These are phyloP conservation scores for Heterodera schachtii DNA, from an alignment of 1,140 invertebrate species.

Conservation along the genomic window DNA sequence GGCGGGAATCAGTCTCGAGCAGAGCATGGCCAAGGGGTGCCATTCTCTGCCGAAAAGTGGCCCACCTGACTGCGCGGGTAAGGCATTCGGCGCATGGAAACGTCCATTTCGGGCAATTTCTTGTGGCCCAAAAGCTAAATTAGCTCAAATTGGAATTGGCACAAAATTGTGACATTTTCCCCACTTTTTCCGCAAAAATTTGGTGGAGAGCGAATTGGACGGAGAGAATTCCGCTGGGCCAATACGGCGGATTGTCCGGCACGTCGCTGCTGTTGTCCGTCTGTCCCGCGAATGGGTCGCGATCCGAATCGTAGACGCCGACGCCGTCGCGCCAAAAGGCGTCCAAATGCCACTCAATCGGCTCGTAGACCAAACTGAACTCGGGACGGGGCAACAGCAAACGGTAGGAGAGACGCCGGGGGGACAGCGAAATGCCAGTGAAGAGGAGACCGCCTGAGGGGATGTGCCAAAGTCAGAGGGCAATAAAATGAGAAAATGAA, in stretches of 20 bases:
- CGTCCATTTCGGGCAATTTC: constrained; percentile 30
- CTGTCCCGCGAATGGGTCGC: constrained; percentile 35
- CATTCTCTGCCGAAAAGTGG: not conserved
- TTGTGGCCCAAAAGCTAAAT: constrained; percentile 32
- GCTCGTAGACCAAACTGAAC: not conserved
- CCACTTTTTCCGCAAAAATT: constrained; percentile 34
- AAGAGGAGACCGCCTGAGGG: constrained; percentile 45
- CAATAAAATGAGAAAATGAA: not conserved
- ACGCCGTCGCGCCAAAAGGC: constrained; percentile 51
- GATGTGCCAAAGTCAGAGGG: not conserved
- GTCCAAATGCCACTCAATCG: constrained; percentile 37
- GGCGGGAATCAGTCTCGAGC: no score
- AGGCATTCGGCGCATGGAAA: constrained; percentile 46
- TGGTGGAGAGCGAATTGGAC: constrained; percentile 53
- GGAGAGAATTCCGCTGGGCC: constrained; percentile 49
- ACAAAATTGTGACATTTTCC: not conserved
- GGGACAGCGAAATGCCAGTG: constrained; percentile 13
- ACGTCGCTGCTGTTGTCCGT: constrained; percentile 40
- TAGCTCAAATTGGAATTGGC: constrained; percentile 26
- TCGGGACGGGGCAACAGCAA: constrained; percentile 35
- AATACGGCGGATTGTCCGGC: constrained; percentile 42
- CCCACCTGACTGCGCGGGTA: constrained; percentile 41
- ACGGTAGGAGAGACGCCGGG: constrained; percentile 34
- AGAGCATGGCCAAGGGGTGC: not conserved
- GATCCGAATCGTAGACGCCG: not conserved